Evolutionary conservation across 2,888 invertebrate genomes (phyloP), one percentile per base, ranked within the genome.

Genomic region (Diloba caeruleocephala): DNA sequence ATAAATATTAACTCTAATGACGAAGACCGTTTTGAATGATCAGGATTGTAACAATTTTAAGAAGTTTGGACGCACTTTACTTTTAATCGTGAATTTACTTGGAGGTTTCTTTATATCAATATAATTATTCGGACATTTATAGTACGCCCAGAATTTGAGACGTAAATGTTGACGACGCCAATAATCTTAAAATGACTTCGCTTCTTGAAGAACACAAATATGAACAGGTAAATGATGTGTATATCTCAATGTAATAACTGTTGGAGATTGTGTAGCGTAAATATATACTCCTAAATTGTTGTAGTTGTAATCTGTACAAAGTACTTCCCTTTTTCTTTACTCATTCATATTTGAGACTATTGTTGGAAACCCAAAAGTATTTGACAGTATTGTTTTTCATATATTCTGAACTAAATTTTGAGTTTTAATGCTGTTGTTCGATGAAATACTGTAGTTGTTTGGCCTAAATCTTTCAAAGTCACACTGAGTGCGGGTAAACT

Each of bases 401-500:
- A 50, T 32, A 28, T 52, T 33, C 28, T 4, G 2, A 34, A 38
- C 33, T 37, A 51, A 36, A 61, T 46, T 43, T 28, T 46, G 50
- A 46, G 37, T 70, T 48, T 42, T 39, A 55, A 44, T 23, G 45
- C 34, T 54, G 51, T 62, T 50, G 39, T 59, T 46, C 31, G 51
- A 48, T 54, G 56, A 44, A 60, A 55, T 52, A 59, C 33, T 52
- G 41, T 50, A 64, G 32, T 60, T 34, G 57, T 60, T 58, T 53
- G 19, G 58, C 39, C 58, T 63, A 71, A 74, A 73, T 74, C 61
- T 65, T 64, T 75, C 71, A 75, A 73, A 63, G 76, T 74, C 73
- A 55, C 60, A 58, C 56, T 75, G 38, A 50, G 45, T 60, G 32
- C 41, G 57, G 38, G 48, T 39, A 62, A 74, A 74, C 71, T 75